Base-by-base conservation (phyloP, 2,797 vertebrate species). In the Galagoides demidoff region DNA sequence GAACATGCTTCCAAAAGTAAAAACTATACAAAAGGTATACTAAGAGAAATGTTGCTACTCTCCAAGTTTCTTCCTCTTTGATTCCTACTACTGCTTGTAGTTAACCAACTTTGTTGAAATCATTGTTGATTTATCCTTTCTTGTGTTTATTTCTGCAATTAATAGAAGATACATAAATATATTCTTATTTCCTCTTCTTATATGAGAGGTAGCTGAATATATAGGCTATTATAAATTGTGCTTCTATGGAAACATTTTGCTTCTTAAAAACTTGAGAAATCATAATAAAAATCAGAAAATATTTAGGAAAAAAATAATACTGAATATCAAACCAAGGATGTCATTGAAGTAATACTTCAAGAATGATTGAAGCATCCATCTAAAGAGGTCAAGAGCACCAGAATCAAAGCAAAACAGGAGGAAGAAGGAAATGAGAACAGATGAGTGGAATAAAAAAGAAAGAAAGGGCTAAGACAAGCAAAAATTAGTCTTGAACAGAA, bases 401-500 rank as follows among this genome's bases (percentile, higher is more conserved):
- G 74, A 92, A 86, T 76, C 84, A 93, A 95, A 94, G 59, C 37
- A 90, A 71, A 81, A 85, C 10, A 92, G 55, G 87, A 95, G 39
- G 45, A 92, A 94, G 19, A 77, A 73, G 83, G 9, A 92, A 92
- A 88, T 89, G 55, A 92, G 66, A 76, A 37, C 29, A 94, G 61
- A 57, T 34, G 31, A 89, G 25, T 57, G 31, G 17, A 74, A 70
- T 79, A 86, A 84, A 79, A 92, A 82, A 2, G 10, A 86, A 55
- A 2, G 39, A 87, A 43, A 71, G 20, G 13, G 20, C 25, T 74
- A 57, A 92, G 63, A 82, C 34, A 90, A 66, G 63, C 55, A 57
- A 31, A 81, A 78, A 7, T 77, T 91, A 94, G 63, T 93, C 49
- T 90, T 93, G 70, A 63, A n/a, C 11, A 82, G 9, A 78, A 94